Conservation (phyloP, 2,888 invertebrate species). For the Leptopilina syphax region DNA sequence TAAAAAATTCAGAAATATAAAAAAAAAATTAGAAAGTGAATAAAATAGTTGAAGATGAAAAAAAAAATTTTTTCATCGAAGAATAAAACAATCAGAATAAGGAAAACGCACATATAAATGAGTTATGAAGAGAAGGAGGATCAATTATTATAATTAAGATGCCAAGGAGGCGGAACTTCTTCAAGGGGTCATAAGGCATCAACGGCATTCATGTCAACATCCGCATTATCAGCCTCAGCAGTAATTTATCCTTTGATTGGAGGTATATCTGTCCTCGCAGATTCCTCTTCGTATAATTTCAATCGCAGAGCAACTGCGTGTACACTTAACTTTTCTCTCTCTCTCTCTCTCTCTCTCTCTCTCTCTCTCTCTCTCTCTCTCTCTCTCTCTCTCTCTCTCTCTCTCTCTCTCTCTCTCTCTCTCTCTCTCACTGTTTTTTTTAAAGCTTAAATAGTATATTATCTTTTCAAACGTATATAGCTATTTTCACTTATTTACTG, state of each 20-base stretch:
- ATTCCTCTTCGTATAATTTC: conserved; percentile 19
- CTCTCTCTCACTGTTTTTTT: too few species aligned
- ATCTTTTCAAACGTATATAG: neutral
- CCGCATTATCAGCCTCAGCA: conserved; percentile 41
- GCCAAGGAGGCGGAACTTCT: conserved; percentile 42
- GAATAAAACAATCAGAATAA: neutral
- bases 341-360: too few species aligned
- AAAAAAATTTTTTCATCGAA: neutral
- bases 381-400: neutral
- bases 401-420: neutral
- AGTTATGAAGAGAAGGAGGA: conserved; percentile 16
- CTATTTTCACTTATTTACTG: conserved; percentile 13
- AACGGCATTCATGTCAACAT: conserved; percentile 45
- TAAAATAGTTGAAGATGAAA: too few species aligned
- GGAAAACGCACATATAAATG: conserved; percentile 6
- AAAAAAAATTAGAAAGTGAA: too few species aligned
- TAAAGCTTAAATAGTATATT: conserved; percentile 1
- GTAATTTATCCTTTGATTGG: conserved; percentile 21
- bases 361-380: too few species aligned
- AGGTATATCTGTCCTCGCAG: conserved; percentile 27
- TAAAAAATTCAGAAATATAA: too few species aligned
- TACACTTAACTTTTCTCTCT: conserved; percentile 1
- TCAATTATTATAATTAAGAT: conserved; percentile 61
- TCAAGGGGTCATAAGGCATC: conserved; percentile 44
- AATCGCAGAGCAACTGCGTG: neutral